Evolutionary conservation across 2,797 vertebrate species (phyloP).

Genomic region (Amphiprion clarkii): DNA sequence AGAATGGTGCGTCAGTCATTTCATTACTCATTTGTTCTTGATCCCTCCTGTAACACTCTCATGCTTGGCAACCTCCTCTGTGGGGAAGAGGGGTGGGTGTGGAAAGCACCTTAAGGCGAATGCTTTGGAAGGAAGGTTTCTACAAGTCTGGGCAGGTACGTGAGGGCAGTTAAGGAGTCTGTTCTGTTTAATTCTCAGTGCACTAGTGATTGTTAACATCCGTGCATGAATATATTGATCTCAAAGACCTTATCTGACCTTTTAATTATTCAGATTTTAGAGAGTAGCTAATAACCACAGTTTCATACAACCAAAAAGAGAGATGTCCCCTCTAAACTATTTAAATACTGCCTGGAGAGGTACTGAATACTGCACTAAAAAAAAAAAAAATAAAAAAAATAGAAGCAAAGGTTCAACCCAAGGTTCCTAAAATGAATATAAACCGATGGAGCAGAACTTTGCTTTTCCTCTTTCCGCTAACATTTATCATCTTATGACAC

Average conservation of each 20-base stretch:
- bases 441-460: background rate
- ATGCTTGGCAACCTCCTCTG: conserved; percentile 65
- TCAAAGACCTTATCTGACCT: background rate
- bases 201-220: background rate
- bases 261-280: conserved; percentile 14
- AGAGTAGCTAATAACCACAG: background rate
- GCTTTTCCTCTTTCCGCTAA: background rate
- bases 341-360: background rate
- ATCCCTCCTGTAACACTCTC: conserved; percentile 69
- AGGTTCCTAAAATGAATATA: background rate
- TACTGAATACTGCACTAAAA: no score
- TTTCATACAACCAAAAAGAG: background rate
- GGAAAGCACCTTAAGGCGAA: conserved; percentile 26
- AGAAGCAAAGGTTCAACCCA: no score
- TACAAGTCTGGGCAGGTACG: conserved; percentile 37
- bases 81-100: no score
- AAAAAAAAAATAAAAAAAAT: no score
- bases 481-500: background rate
- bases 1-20: conserved; percentile 68
- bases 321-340: background rate
- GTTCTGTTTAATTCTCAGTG: conserved; percentile 8
- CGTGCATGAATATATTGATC: conserved; percentile 3
- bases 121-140: conserved; percentile 38
- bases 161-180: conserved; percentile 17
- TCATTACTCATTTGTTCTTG: conserved; percentile 78